Evolutionary conservation across 1,140 invertebrate genomes (phyloP), one percentile per base, ranked within the genome.

Genomic region (Akabosia matsudoensis): DNA sequence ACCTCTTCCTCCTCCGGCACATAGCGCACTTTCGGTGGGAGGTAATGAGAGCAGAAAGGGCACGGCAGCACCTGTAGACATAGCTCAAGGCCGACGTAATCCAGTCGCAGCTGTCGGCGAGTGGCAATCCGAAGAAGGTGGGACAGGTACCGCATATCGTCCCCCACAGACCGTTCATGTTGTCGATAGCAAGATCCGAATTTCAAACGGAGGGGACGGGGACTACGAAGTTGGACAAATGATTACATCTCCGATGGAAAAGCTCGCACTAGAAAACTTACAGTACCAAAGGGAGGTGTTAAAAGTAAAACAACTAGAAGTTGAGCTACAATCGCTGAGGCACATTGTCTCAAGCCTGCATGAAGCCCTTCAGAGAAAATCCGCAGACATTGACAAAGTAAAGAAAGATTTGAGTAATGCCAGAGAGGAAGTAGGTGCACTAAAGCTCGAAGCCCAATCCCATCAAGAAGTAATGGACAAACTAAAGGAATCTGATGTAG

Each of bases 141-240:
- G 37, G n/a, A 56, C 54, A 56, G 24, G 54, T 4, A 24, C 18
- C 37, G 37, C 37, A 45, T 56, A 56, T 24, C 4, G 3, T 22
- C 54, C 54, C 24, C 54, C 54, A 24, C 14, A 56, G 22, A 56
- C 54, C 13, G 54, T 56, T 4, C 54, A 56, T 22, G 54, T 56
- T 56, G 54, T 56, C n/a, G 54, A 56, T 56, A 56, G 54, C 22
- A 56, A 10, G 7, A 16, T 56, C 4, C 10, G 24, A 56, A 4
- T 56, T 7, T 10, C 10, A 56, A 56, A 56, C n/a, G 3, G 54
- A 22, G 54, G 54, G 24, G 54, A 56, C 24, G 54, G 54, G n/a
- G 54, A 56, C 54, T 56, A 56, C 24, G 54, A 56, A 56, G 54
- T 56, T 13, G 54, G 7, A n/a, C 54, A 56, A 22, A 56, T 56